Evolutionary conservation across 2,113 vertebrate species (phyloP).

Genomic region (Bujurquina vittata): DNA sequence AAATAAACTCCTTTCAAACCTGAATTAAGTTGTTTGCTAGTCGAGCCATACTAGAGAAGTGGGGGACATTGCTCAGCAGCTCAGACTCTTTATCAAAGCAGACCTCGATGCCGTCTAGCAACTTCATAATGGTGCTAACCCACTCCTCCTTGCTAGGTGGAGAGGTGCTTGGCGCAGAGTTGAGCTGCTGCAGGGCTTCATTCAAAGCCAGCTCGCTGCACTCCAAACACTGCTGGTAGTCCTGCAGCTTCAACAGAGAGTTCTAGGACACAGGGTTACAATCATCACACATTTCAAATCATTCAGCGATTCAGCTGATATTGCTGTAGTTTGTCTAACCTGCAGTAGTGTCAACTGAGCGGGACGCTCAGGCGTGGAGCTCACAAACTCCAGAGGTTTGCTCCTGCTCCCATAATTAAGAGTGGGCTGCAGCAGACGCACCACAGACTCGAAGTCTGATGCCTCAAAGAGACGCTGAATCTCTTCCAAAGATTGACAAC

Average conservation of each 20-base stretch:
- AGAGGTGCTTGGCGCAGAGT: slow-evolving; percentile 76
- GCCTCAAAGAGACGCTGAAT: slow-evolving; percentile 93
- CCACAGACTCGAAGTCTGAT: slow-evolving; percentile 90
- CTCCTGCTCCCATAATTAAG: slow-evolving; percentile 84
- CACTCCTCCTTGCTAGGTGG: slow-evolving; percentile 92
- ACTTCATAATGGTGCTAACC: slow-evolving; percentile 88
- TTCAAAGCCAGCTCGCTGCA: slow-evolving; percentile 92
- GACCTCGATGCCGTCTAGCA: slow-evolving; percentile 88
- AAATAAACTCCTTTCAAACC: slow-evolving; percentile 73
- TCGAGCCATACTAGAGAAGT: slow-evolving; percentile 82
- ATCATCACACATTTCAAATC: background rate
- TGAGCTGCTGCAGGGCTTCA: slow-evolving; percentile 94
- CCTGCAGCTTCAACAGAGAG: slow-evolving; percentile 89
- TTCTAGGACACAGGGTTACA: slow-evolving; percentile 77
- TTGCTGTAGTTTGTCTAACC: slow-evolving; percentile 73
- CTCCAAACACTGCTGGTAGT: slow-evolving; percentile 90
- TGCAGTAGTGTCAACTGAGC: slow-evolving; percentile 94
- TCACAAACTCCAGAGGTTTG: slow-evolving; percentile 91
- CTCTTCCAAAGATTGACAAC: slow-evolving; percentile 97
- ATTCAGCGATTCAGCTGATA: background rate
- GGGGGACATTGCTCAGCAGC: slow-evolving; percentile 81
- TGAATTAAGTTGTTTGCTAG: slow-evolving; percentile 95
- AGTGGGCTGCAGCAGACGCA: slow-evolving; percentile 91
- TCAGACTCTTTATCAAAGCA: slow-evolving; percentile 82
- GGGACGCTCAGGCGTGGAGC: slow-evolving; percentile 92